phyloP scores from a whole-genome alignment of 1,140 invertebrate genomes.

The Oreohelix idahoensis region DNA sequence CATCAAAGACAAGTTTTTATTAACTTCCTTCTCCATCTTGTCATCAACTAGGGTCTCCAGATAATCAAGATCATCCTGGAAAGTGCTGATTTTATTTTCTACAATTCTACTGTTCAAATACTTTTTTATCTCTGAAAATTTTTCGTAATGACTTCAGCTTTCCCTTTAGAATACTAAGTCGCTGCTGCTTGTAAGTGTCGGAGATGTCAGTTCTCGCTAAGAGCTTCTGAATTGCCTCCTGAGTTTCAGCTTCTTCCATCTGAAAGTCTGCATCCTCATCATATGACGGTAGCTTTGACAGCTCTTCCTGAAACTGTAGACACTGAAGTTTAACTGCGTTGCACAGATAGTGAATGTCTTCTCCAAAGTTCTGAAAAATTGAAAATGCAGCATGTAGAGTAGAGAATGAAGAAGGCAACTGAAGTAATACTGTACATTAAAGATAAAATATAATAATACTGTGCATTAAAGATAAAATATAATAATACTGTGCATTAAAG shows the following conservation, averaged over 20 bases:
- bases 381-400: not conserved
- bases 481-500: too few relatives aligned
- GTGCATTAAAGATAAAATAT: too few relatives aligned
- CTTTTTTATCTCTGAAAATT: not conserved
- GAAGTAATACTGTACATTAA: too few relatives aligned
- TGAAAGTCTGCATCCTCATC: constrained; percentile 3
- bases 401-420: too few relatives aligned
- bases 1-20: not conserved
- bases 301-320: not conserved
- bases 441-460: too few relatives aligned
- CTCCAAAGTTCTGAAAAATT: not conserved
- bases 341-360: not conserved
- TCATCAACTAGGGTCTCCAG: not conserved
- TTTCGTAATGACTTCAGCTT: not conserved
- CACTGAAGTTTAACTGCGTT: not conserved
- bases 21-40: not conserved
- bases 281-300: not conserved
- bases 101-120: not conserved
- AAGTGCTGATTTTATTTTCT: constrained; percentile 1
- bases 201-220: not conserved
- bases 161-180: not conserved
- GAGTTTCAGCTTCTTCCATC: not conserved
- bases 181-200: not conserved
- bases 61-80: not conserved
- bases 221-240: not conserved